phyloP scores from a whole-genome alignment of 2,113 vertebrate species.

The Mohoua ochrocephala region DNA sequence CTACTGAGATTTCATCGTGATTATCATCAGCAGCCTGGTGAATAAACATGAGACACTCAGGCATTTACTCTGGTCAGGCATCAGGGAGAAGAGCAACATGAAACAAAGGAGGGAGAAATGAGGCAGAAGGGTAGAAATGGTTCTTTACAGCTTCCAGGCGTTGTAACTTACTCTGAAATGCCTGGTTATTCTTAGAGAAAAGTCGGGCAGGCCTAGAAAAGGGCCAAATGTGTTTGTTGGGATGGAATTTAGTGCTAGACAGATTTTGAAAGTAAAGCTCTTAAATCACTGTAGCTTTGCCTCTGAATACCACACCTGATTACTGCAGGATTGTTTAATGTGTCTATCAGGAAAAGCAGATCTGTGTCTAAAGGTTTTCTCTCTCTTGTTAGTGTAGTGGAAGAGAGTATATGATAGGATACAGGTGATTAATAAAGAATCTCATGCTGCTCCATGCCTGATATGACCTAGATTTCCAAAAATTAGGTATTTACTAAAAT shows the following conservation, averaged over 20 bases:
- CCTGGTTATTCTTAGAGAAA: neutral
- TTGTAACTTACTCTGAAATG: neutral
- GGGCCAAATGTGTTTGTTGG: neutral
- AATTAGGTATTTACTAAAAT: neutral
- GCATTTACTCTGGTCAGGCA: neutral
- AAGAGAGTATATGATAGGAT: neutral
- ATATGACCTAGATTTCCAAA: neutral
- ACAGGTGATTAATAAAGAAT: neutral
- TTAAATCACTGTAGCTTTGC: neutral
- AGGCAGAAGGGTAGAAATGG: neutral
- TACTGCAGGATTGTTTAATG: neutral
- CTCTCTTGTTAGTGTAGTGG: neutral
- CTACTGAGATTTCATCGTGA: neutral
- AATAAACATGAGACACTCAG: neutral
- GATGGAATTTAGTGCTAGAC: neutral
- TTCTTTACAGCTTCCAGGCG: neutral
- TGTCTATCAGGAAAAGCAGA: neutral
- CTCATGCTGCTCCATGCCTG: neutral
- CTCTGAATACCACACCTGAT: neutral
- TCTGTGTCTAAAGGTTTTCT: neutral
- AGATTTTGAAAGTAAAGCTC: neutral
- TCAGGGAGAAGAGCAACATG: neutral
- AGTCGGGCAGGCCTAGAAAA: neutral
- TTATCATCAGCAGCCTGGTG: neutral
- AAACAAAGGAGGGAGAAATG: neutral